These are phyloP conservation scores for Corvus hawaiiensis DNA, from an alignment of 2,113 vertebrate species.

Conservation along the genomic window DNA sequence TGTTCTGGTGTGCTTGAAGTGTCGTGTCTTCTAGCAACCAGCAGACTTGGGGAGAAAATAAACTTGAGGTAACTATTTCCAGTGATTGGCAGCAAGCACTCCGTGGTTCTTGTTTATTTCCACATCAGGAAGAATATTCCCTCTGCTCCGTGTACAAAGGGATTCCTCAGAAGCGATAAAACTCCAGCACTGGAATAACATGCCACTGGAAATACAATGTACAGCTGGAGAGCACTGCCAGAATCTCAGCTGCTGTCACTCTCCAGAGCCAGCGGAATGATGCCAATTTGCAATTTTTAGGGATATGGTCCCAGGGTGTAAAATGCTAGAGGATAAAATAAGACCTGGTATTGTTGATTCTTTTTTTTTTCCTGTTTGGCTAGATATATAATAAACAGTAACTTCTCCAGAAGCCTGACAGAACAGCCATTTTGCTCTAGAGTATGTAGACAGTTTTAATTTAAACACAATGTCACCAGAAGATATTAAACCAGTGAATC, in stretches of 20 bases:
- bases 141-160: neutral
- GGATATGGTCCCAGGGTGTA: neutral
- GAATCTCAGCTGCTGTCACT: neutral
- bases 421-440: neutral
- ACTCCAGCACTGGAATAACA: neutral
- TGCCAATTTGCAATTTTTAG: neutral
- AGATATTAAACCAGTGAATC: slow-evolving; percentile 2
- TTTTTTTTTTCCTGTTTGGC: neutral
- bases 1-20: neutral
- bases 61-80: slow-evolving; percentile 1
- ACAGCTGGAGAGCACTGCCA: neutral
- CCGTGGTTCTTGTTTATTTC: neutral
- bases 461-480: neutral
- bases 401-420: neutral
- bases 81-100: neutral
- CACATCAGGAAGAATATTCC: neutral
- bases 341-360: neutral
- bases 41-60: neutral
- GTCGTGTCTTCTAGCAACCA: neutral
- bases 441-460: neutral
- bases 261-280: neutral
- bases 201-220: neutral
- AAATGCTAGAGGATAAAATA: neutral
- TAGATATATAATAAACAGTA: neutral
- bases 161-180: slow-evolving; percentile 21